A percentile compares a stretch with the other conserved stretches of the same genome.
These are phyloP conservation scores for Botia kubotai DNA, from an alignment of 2,797 vertebrate species.

Conservation along the genomic window DNA sequence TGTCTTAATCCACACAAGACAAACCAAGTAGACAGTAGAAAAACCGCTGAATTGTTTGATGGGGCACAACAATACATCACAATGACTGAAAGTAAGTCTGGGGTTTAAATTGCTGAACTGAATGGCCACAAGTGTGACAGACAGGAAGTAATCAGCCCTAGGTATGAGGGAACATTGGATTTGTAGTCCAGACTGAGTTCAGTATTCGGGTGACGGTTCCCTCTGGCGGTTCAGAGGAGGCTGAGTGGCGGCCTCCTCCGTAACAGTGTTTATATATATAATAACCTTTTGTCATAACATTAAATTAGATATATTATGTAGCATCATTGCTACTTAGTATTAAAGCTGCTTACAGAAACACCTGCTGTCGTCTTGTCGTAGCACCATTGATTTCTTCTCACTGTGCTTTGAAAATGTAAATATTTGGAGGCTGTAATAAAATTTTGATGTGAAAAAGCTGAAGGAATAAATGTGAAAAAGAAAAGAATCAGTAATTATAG, in stretches of 20 bases:
- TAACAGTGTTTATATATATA: not conserved
- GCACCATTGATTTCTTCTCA: constrained; percentile 11
- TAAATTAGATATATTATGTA: constrained; percentile 8
- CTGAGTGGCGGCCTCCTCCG: no score
- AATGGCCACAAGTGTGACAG: no score
- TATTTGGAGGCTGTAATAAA: constrained; percentile 66
- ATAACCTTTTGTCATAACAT: constrained; percentile 10
- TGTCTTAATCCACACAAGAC: not conserved
- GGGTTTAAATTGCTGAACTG: no score
- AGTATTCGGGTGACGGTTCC: no score
- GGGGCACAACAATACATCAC: no score
- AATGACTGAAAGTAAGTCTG: no score
- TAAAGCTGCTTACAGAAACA: constrained; percentile 17
- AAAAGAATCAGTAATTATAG: constrained; percentile 63
- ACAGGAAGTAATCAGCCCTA: no score
- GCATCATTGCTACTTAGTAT: constrained; percentile 16
- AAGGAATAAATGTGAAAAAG: constrained; percentile 31
- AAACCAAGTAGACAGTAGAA: no score
- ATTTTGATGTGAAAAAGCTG: constrained; percentile 55
- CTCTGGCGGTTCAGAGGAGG: no score
- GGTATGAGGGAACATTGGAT: no score
- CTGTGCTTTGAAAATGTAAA: constrained; percentile 51
- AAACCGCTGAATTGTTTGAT: no score
- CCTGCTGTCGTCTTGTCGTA: constrained; percentile 1
- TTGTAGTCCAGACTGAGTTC: no score